Conservation (phyloP, 1,140 invertebrate species). For the Aphelinus atriplicis region DNA sequence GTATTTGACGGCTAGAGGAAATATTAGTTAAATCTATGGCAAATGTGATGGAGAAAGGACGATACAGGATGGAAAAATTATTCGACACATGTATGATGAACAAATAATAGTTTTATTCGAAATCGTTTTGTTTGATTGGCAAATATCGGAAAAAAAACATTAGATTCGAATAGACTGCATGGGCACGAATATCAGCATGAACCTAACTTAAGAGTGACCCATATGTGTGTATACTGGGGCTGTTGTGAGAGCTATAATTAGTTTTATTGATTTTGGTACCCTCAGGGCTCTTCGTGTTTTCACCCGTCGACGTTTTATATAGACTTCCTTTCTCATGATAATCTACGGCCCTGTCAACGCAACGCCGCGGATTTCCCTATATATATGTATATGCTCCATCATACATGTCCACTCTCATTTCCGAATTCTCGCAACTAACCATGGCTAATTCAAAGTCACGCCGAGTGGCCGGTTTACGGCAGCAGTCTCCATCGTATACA, state of each 20-base stretch:
- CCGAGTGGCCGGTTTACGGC: not conserved
- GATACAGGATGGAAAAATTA: too few species aligned
- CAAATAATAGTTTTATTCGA: too few species aligned
- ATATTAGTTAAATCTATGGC: too few species aligned
- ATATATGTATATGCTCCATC: not conserved
- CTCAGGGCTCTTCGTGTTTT: constrained; percentile 25
- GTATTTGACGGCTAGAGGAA: too few species aligned
- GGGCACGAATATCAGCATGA: not conserved
- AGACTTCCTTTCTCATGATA: not conserved
- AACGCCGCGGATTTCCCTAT: too few species aligned
- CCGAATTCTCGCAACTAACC: not conserved
- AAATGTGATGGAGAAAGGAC: too few species aligned
- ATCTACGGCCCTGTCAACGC: not conserved
- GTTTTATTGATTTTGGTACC: constrained; percentile 30
- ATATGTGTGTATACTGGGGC: constrained; percentile 26
- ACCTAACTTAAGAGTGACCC: constrained; percentile 18
- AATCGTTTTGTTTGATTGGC: too few species aligned
- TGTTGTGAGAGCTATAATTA: constrained; percentile 35
- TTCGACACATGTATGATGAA: too few species aligned
- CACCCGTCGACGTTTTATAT: not conserved
- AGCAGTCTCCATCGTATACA: too few species aligned
- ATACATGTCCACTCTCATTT: not conserved
- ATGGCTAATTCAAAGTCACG: not conserved
- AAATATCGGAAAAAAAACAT: too few species aligned
- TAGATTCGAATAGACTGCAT: too few species aligned